Base-by-base conservation (phyloP, 2,888 invertebrate genomes). In the Ectropis crepuscularia region DNA sequence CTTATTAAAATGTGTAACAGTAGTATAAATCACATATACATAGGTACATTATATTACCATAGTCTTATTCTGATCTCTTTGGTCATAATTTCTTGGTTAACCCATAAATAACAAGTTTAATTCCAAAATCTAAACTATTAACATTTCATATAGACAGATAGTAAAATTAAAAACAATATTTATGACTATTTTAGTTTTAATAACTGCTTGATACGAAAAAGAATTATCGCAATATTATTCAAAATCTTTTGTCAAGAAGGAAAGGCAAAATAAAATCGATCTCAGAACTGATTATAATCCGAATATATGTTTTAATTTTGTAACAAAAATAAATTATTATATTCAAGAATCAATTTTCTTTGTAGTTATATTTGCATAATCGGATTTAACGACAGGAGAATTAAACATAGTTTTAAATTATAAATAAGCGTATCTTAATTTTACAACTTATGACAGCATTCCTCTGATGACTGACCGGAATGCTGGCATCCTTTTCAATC, bases 251-350 rank as follows among this genome's bases (percentile, higher is more conserved):
- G 46, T 46, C 28, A 51, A 51, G 12, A 51, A 57, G 41, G 61
- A 54, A 11, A 48, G 60, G 60, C 43, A 37, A 43, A 10, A 42
- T 61, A 42, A 38, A 49, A 55, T 57, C 10, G 50, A 39, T 48
- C 48, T 46, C 28, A 43, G 43, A 41, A 28, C 37, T 7, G 37
- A 38, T 49, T 53, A 49, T 58, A 58, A 58, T 63, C 57, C 36
- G 16, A 39, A 63, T 58, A 53, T 55, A 58, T 63, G 63, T 57
- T 53, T 57, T 58, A 63, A 49, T 57, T 45, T 43, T 38, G 37
- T 43, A 45, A 45, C 28, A 11, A 16, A 51, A 51, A 41, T 47
- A 16, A 28, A 49, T 38, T 50, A 39, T 37, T 38, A 42, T 28
- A 48, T 54, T 16, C 16, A n/a, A 47, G 51, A 60, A 41, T 60